Evolutionary conservation across 2,888 invertebrate genomes (phyloP).

Genomic region (Rapana venosa): DNA sequence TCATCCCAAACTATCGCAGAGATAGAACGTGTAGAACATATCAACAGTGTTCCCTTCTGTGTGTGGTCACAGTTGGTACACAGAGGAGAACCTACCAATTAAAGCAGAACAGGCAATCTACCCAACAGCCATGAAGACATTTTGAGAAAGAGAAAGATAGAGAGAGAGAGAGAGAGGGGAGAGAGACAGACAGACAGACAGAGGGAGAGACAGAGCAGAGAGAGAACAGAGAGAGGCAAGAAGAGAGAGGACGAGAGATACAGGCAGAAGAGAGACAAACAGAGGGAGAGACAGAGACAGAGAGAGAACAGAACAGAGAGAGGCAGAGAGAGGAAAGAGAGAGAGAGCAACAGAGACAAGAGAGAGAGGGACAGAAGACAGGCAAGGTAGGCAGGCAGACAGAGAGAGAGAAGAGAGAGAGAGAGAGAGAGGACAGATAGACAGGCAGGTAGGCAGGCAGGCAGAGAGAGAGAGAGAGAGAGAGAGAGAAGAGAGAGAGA

Average conservation of each 20-base stretch:
- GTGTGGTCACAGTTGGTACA: too few relatives aligned
- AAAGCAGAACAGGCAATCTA: too few relatives aligned
- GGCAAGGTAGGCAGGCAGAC: too few relatives aligned
- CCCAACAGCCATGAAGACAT: neutral
- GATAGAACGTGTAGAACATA: too few relatives aligned
- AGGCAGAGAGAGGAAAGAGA: neutral
- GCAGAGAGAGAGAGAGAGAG: neutral
- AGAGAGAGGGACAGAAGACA: neutral
- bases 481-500: too few relatives aligned
- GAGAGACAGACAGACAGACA: slow-evolving; percentile 16
- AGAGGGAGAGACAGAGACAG: neutral
- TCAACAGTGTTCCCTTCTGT: too few relatives aligned
- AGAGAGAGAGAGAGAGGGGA: slow-evolving; percentile 26
- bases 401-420: neutral
- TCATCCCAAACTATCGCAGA: too few relatives aligned
- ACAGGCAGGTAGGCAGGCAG: too few relatives aligned
- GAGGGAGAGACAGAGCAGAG: neutral
- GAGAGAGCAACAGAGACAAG: neutral
- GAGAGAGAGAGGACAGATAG: neutral
- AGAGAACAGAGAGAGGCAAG: neutral
- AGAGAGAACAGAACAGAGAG: neutral
- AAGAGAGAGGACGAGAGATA: neutral
- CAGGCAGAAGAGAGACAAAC: too few relatives aligned
- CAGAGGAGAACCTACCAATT: too few relatives aligned
- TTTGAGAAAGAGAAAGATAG: slow-evolving; percentile 6